phyloP scores from a whole-genome alignment of 2,797 vertebrate species.

The Vultur gryphus region DNA sequence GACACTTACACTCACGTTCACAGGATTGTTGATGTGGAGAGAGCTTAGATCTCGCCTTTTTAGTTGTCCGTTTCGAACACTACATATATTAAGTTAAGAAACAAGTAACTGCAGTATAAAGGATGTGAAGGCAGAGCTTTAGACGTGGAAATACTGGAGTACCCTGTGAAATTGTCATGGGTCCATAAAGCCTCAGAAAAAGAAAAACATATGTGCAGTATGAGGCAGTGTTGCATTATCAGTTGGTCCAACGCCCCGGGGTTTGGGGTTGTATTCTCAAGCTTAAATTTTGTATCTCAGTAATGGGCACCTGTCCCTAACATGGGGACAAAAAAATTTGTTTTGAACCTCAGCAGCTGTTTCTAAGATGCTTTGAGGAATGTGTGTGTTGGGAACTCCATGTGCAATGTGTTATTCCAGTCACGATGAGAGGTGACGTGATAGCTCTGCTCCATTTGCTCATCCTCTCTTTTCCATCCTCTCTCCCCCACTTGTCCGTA shows the following conservation, averaged over 20 bases:
- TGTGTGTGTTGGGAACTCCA: neutral
- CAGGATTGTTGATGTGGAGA: neutral
- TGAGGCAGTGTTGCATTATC: fast-evolving
- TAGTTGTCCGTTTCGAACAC: neutral
- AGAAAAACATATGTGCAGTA: fast-evolving
- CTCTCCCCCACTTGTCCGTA: neutral
- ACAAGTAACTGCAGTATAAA: neutral
- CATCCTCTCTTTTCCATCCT: neutral
- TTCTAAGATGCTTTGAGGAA: neutral
- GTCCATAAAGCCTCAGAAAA: neutral
- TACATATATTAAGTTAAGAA: neutral
- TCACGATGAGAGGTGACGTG: fast-evolving
- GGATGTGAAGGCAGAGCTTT: neutral
- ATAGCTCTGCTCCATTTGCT: neutral
- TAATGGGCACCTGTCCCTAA: neutral
- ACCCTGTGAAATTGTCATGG: neutral
- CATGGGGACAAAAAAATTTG: neutral
- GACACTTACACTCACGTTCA: fast-evolving
- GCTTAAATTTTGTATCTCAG: neutral
- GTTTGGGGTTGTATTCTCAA: neutral
- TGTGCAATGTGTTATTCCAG: neutral
- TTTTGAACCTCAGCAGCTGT: neutral
- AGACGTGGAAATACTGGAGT: fast-evolving
- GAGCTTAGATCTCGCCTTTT: neutral
- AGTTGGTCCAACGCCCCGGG: fast-evolving